Evolutionary conservation across 2,797 vertebrate genomes (phyloP), one percentile per base, ranked within the genome.

Genomic region (Cynodonichthys magdalenae): DNA sequence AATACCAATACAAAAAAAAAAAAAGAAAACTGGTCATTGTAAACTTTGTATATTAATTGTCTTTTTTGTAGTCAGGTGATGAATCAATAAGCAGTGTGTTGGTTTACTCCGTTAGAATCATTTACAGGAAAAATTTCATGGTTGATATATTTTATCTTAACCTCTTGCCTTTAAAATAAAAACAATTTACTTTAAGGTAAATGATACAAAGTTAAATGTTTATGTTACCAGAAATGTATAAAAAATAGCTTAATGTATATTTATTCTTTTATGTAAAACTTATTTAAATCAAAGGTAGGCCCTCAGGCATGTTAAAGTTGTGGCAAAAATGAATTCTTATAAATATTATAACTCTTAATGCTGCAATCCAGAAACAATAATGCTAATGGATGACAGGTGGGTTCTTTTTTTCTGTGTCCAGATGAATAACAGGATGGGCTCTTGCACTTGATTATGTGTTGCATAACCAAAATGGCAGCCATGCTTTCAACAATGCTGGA

Each of bases 31-130:
- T 6, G 6, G 36, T 20, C 15, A 49, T 34, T 87, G 84, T 90
- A 89, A 79, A 84, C 69, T 90, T 87, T 91, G 89, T 92, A 92
- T 63, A 90, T 80, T 80, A 80, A 74, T 76, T 76, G 82, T 90
- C 62, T 80, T 87, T 89, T 92, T 90, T 90, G 86, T 90, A 90
- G 90, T 91, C 80, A 78, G 85, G 90, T 92, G 86, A 87, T 89
- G 67, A 87, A 87, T 82, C 82, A 85, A 82, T 85, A 89, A 83
- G 79, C 87, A 68, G 87, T 89, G 90, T 89, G 86, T 86, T 90
- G 71, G 82, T 88, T 82, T 77, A 85, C 68, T 80, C 72, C 74
- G 85, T 91, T 82, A 67, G 70, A 88, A 85, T 81, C 63, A 87
- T 89, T 90, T 86, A 87, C 84, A 90, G 85, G 79, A 80, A 67